Conservation (phyloP, 2,113 vertebrate species). For the Circaetus cinerascens region DNA sequence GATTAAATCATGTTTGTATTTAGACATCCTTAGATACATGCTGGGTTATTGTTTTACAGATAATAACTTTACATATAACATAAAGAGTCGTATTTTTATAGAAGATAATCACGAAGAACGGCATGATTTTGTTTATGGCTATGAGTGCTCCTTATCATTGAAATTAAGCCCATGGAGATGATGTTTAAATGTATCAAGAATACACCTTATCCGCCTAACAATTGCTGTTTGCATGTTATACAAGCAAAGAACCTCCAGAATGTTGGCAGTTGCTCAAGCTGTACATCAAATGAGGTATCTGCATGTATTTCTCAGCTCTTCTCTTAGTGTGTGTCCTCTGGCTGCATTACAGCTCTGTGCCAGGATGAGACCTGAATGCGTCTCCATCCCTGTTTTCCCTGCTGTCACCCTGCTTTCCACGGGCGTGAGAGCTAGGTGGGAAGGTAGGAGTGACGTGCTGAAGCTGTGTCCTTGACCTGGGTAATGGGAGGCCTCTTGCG, state of each 20-base stretch:
- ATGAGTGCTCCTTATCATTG: neutral
- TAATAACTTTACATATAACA: neutral
- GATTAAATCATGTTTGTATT: neutral
- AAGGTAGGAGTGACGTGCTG: neutral
- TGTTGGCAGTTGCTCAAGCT: neutral
- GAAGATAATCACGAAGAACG: neutral
- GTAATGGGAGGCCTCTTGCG: accelerated
- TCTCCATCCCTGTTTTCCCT: neutral
- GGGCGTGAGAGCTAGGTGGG: neutral
- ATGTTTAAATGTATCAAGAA: neutral
- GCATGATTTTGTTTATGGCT: neutral
- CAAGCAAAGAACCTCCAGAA: neutral
- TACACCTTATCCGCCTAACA: accelerated
- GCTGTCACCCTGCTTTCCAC: neutral
- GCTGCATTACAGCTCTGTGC: neutral
- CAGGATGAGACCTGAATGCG: accelerated
- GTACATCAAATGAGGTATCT: neutral
- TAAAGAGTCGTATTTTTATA: neutral
- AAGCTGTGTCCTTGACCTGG: neutral
- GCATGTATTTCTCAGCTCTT: neutral
- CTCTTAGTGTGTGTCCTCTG: accelerated
- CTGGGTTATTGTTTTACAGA: neutral
- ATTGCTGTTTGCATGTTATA: neutral
- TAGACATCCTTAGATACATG: neutral
- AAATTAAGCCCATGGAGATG: neutral